Percentiles rank a stretch among this genome's conserved stretches.
These are phyloP conservation scores for Ditylenchus weischeri DNA, from an alignment of 2,888 invertebrate genomes.

Conservation along the genomic window DNA sequence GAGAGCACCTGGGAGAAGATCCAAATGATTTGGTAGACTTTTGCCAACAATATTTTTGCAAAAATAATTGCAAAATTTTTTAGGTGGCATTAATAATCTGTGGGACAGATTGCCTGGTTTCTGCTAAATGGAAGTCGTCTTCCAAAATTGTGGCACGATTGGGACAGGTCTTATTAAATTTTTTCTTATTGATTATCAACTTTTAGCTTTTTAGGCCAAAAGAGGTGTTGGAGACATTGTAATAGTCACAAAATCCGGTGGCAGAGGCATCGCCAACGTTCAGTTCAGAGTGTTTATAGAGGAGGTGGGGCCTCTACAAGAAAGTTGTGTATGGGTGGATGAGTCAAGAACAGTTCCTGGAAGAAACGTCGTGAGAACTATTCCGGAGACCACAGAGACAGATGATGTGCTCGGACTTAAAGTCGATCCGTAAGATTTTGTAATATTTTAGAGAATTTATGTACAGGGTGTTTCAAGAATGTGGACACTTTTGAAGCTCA, in stretches of 20 bases:
- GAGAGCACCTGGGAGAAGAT: conserved; percentile 86
- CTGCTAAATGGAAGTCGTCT: conserved; percentile 87
- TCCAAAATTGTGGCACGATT: conserved; percentile 95
- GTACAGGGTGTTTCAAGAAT: too few relatives aligned
- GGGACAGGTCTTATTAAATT: conserved; percentile 62
- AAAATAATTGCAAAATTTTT: too few relatives aligned
- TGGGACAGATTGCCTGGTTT: conserved; percentile 86
- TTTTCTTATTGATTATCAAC: not conserved
- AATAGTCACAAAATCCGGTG: conserved; percentile 80
- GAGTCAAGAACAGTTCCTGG: conserved; percentile 70
- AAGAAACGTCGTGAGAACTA: conserved; percentile 45
- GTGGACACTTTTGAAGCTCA: too few relatives aligned
- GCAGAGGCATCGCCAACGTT: conserved; percentile 32
- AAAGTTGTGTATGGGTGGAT: conserved; percentile 97
- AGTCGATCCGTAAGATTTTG: conserved; percentile 44
- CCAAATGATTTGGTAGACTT: conserved; percentile 72
- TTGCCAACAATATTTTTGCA: too few relatives aligned
- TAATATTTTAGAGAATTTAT: too few relatives aligned
- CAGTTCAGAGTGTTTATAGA: conserved; percentile 68
- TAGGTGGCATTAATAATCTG: conserved; percentile 74
- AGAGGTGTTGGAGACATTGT: conserved; percentile 82
- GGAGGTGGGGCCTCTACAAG: conserved; percentile 76
- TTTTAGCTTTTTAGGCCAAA: conserved; percentile 68
- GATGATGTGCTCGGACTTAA: conserved; percentile 50
- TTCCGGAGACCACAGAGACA: conserved; percentile 44